A percentile compares a stretch with the other conserved stretches of the same genome.
These are phyloP conservation scores for Boloria selene DNA, from an alignment of 2,888 invertebrate genomes.

Conservation along the genomic window DNA sequence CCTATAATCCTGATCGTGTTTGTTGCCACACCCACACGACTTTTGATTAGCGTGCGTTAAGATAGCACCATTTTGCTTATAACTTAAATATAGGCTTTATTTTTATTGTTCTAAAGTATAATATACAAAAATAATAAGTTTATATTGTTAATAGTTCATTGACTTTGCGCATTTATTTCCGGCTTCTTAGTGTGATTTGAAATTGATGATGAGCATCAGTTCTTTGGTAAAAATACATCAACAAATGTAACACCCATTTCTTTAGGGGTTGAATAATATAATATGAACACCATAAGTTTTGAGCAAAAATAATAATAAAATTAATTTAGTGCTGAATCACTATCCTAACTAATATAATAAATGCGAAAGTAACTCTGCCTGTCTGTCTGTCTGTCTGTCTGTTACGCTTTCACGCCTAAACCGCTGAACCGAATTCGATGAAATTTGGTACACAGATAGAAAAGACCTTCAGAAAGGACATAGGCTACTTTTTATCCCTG, in stretches of 20 bases:
- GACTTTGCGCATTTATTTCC: conserved; percentile 28
- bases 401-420: too few species aligned
- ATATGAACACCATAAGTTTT: too few species aligned
- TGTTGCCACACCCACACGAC: conserved; percentile 31
- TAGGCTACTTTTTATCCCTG: too few species aligned
- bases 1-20: conserved; percentile 19
- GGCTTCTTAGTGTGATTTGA: conserved; percentile 21
- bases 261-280: too few species aligned
- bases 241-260: neutral
- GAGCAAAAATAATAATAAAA: too few species aligned
- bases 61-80: conserved; percentile 14
- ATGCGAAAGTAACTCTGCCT: too few species aligned
- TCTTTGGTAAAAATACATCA: neutral
- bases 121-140: conserved; percentile 1
- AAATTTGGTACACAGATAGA: too few species aligned
- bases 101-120: neutral
- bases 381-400: too few species aligned
- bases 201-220: neutral
- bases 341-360: too few species aligned
- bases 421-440: too few species aligned
- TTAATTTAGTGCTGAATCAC: too few species aligned
- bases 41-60: conserved; percentile 29
- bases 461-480: too few species aligned
- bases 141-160: conserved; percentile 30
- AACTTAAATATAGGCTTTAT: conserved; percentile 15